These are phyloP conservation scores for Aegotheles bennettii DNA, from an alignment of 2,113 vertebrate genomes.

Conservation along the genomic window DNA sequence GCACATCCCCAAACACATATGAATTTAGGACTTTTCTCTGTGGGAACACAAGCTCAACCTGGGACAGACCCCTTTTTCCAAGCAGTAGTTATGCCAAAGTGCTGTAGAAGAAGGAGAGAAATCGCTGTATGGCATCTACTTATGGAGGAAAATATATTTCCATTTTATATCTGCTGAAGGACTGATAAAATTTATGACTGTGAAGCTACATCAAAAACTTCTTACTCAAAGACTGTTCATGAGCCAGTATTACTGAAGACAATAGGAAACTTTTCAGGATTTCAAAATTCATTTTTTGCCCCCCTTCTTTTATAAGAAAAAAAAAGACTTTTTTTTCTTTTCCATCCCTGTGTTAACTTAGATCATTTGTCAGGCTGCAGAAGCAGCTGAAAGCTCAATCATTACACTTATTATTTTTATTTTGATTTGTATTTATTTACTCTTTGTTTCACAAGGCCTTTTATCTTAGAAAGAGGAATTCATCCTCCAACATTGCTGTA, in stretches of 20 bases:
- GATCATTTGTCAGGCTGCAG: background rate
- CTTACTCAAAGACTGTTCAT: background rate
- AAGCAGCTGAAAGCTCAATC: slow-evolving; percentile 8
- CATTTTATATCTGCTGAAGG: background rate
- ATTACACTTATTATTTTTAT: background rate
- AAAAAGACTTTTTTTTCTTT: background rate
- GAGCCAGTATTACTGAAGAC: background rate
- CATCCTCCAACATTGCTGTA: background rate
- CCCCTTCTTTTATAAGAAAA: background rate
- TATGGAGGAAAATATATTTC: background rate
- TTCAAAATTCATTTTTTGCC: rapidly evolving
- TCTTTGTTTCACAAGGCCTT: background rate
- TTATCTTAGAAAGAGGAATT: background rate
- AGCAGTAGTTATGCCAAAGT: background rate
- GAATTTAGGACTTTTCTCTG: background rate
- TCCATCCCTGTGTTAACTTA: background rate
- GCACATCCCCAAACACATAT: background rate
- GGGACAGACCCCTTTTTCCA: background rate
- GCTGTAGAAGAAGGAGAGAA: background rate
- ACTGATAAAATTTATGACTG: background rate
- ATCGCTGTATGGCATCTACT: background rate
- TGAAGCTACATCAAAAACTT: background rate
- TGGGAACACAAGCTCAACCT: background rate
- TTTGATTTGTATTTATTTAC: background rate
- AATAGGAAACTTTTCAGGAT: background rate